These are phyloP conservation scores for Cataglyphis albicans DNA, from an alignment of 2,888 invertebrate species.

Conservation along the genomic window DNA sequence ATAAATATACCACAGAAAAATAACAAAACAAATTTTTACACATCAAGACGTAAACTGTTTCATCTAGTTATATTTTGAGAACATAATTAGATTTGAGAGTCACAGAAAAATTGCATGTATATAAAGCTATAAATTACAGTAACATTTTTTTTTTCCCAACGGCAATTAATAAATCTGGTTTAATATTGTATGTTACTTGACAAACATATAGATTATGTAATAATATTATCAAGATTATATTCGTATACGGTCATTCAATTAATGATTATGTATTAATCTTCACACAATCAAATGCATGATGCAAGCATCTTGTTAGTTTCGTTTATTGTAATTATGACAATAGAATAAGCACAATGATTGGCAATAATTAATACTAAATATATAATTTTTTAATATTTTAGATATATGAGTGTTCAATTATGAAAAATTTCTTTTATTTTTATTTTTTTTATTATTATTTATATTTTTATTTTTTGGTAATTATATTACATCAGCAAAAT, in stretches of 20 bases:
- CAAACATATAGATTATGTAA: neutral
- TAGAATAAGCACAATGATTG: neutral
- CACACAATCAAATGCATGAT: conserved; percentile 21
- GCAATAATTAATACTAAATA: neutral
- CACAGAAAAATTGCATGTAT: neutral
- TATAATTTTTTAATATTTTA: neutral
- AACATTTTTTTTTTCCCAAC: neutral
- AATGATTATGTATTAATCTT: conserved; percentile 23
- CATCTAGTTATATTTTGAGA: neutral
- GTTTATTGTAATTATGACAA: conserved; percentile 31
- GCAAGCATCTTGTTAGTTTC: neutral
- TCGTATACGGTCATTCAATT: conserved; percentile 25
- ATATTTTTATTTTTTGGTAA: neutral
- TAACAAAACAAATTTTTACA: neutral
- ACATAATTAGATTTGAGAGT: neutral
- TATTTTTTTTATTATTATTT: neutral
- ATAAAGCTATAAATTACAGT: neutral
- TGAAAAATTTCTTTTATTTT: neutral
- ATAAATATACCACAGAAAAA: neutral
- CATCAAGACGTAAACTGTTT: neutral
- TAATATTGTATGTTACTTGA: conserved; percentile 11
- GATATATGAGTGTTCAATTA: neutral
- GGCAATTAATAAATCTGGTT: neutral
- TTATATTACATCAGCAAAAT: neutral
- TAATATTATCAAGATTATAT: conserved; percentile 37